Conservation (phyloP, 2,797 vertebrate species). For the Sarcophilus harrisii region DNA sequence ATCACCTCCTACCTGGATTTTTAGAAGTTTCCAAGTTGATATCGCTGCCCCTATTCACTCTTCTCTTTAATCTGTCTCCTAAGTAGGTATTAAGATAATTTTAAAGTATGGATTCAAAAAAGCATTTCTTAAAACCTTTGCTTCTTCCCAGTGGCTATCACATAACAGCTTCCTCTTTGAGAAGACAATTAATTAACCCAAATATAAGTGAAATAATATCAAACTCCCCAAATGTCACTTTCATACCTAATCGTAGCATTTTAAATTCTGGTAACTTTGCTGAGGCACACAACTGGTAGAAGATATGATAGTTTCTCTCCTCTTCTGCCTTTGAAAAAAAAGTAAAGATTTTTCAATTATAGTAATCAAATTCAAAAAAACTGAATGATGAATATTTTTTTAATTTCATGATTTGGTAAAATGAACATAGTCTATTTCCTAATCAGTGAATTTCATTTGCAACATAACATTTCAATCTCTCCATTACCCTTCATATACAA, state of each 20-base stretch:
- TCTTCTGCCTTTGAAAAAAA: conserved; percentile 94
- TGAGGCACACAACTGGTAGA: conserved; percentile 99
- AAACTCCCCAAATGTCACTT: background rate
- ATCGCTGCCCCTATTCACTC: background rate
- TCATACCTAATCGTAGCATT: conserved; percentile 92
- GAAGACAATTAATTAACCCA: conserved; percentile 42
- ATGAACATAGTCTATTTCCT: conserved; percentile 4
- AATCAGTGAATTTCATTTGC: conserved; percentile 1
- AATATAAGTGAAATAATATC: conserved; percentile 55
- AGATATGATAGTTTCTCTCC: conserved; percentile 99
- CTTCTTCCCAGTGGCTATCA: background rate
- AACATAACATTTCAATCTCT: background rate
- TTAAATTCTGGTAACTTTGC: conserved; percentile 94
- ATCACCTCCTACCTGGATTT: background rate
- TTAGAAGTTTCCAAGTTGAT: background rate
- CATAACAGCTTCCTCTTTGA: conserved; percentile 20
- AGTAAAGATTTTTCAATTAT: conserved; percentile 73
- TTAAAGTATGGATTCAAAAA: background rate
- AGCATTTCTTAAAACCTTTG: background rate
- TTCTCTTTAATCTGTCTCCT: background rate
- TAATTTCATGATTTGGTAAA: conserved; percentile 26
- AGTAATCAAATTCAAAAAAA: conserved; percentile 55
- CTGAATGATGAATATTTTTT: conserved; percentile 44
- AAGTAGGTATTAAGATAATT: background rate
- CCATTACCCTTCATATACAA: background rate